Conservation (phyloP, 2,888 invertebrate species). For the Chaetoderma sp. region DNA sequence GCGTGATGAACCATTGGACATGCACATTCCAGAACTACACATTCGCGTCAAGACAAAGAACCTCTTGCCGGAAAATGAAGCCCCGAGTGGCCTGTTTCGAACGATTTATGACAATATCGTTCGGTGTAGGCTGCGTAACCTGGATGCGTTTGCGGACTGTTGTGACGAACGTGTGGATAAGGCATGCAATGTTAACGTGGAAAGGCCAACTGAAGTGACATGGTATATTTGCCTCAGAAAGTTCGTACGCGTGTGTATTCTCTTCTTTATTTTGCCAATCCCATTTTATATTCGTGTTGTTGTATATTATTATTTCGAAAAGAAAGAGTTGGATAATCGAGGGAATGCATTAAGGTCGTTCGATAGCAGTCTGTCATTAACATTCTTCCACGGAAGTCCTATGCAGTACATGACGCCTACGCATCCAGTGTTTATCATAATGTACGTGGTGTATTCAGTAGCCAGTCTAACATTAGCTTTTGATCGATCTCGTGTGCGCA, state of each 20-base stretch:
- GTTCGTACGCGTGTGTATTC: constrained; percentile 22
- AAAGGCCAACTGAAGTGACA: not conserved
- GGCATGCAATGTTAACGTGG: not conserved
- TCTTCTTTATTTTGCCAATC: constrained; percentile 36
- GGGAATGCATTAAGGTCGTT: constrained; percentile 19
- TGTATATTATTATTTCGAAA: constrained; percentile 39
- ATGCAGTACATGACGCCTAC: constrained; percentile 38
- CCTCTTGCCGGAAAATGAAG: not conserved
- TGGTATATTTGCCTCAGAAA: not conserved
- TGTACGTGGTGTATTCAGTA: constrained; percentile 37
- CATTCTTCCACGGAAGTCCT: constrained; percentile 27
- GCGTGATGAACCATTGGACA: not conserved
- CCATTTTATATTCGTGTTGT: constrained; percentile 41
- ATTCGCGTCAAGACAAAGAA: constrained; percentile 1
- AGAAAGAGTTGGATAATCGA: constrained; percentile 34
- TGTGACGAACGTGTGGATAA: not conserved
- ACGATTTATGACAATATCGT: not conserved
- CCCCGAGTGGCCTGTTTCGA: not conserved
- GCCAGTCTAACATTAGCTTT: constrained; percentile 31
- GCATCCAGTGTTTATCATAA: constrained; percentile 37
- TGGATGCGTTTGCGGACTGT: constrained; percentile 5
- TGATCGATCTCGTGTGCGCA: constrained; percentile 19
- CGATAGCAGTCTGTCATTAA: constrained; percentile 22
- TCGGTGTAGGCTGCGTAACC: not conserved
- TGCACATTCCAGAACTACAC: not conserved